Conservation (phyloP, 1,140 invertebrate genomes). For the Drosophila mayri region DNA sequence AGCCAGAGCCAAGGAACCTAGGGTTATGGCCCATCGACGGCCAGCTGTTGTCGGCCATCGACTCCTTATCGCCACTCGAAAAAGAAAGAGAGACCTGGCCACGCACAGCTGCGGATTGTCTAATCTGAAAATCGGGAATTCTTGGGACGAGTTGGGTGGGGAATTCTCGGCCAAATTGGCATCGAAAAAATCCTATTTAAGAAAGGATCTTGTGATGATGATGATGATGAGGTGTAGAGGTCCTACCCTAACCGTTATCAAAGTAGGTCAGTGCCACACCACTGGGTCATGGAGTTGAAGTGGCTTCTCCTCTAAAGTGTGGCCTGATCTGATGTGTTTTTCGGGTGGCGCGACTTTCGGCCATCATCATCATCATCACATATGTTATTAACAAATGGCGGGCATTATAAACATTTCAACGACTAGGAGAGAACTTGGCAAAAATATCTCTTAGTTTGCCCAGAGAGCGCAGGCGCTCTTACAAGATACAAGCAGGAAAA, state of each 20-base stretch:
- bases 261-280: constrained; percentile 59
- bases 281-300: no score
- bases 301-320: background rate
- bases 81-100: constrained; percentile 6
- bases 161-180: background rate
- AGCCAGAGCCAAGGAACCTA: background rate
- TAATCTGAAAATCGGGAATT: constrained; percentile 32
- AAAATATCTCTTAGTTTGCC: constrained; percentile 14
- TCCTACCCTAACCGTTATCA: constrained; percentile 52
- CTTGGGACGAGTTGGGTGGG: background rate
- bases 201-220: background rate
- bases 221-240: background rate
- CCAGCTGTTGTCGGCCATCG: constrained; percentile 42
- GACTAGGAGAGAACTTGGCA: constrained; percentile 21
- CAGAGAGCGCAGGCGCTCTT: constrained; percentile 70
- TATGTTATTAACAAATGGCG: constrained; percentile 26
- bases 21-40: constrained; percentile 17
- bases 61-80: constrained; percentile 25
- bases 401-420: constrained; percentile 25
- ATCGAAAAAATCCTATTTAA: no score
- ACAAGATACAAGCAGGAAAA: constrained; percentile 53
- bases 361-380: constrained; percentile 8
- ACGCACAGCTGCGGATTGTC: constrained; percentile 51
- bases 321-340: background rate
- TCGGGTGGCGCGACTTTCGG: constrained; percentile 3